Evolutionary conservation across 2,797 vertebrate genomes (phyloP), one percentile per base, ranked within the genome.

Genomic region (Australoheros facetus): DNA sequence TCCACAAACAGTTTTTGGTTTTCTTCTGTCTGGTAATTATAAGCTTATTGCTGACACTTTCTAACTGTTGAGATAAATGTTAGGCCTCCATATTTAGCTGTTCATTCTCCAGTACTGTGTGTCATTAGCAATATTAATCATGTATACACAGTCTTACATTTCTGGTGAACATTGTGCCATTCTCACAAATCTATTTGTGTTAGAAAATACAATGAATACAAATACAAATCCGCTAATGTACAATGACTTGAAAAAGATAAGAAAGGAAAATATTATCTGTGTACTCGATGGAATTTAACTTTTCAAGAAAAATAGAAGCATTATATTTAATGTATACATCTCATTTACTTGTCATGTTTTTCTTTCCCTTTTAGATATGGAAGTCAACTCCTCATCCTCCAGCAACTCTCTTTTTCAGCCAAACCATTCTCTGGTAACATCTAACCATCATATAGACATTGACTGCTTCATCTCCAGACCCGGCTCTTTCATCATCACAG

Each of bases 401-500:
- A 71, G 45, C 26, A 26, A 0, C 45, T 30, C 73, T 12, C 14
- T 54, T 13, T 23, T 1, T 30, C 58, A 14, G 17, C 26, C 70
- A 14, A 2, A 5, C 3, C 4, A 5, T 5, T 26, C 5, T 5
- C 14, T 6, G 1, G 1, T 45, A 7, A 7, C 12, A 5, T n/a
- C 30, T 4, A 0, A 7, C 14, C 2, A 5, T 1, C 4, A 17
- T 7, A 4, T 1, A 5, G 14, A 21, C 4, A 32, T 62, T 2
- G 1, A 1, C 4, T 79, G 66, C 34, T 0, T n/a, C 4, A 9
- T 2, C 7, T 48, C 34, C n/a, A 69, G 8, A 45, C 3, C 14
- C 0, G 23, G 60, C 0, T 21, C 32, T 13, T 17, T 14, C n/a
- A 26, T 39, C 17, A 21, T 14, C 3, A 5, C 1, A 0, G 1